These are phyloP conservation scores for Akabosia matsudoensis DNA, from an alignment of 1,140 invertebrate species.

Conservation along the genomic window DNA sequence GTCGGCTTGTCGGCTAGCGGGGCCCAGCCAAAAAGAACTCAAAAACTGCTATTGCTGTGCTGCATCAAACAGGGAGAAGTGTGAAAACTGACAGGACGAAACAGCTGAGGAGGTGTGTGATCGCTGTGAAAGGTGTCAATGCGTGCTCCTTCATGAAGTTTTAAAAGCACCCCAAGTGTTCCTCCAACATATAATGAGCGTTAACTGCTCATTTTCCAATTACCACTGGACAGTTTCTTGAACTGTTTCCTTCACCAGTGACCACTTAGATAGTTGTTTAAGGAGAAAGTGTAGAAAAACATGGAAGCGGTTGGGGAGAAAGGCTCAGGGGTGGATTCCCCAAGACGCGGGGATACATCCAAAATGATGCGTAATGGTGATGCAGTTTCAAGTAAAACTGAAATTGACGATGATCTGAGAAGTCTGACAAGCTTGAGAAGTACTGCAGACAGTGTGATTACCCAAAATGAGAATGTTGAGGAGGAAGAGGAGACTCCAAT, in stretches of 20 bases:
- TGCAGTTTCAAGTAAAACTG: not conserved
- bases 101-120: slow-evolving; percentile 9
- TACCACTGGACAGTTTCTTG: no score
- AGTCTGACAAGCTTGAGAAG: not conserved
- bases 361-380: not conserved
- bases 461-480: not conserved
- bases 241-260: no score
- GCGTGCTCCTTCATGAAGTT: not conserved
- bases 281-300: not conserved
- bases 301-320: not conserved
- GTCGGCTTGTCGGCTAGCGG: no score
- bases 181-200: no score
- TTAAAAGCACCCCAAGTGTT: no score
- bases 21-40: no score
- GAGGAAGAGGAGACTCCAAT: slow-evolving; percentile 35
- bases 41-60: no score
- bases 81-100: slow-evolving; percentile 8
- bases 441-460: not conserved
- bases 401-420: not conserved
- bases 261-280: no score
- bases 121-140: not conserved
- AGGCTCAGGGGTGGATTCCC: not conserved
- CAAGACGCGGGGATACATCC: not conserved
- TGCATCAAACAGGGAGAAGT: no score
- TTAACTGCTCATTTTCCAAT: no score